Percentiles rank a stretch among this genome's conserved stretches.
Conservation (phyloP, 2,797 vertebrate species). For the Podargus strigoides region DNA sequence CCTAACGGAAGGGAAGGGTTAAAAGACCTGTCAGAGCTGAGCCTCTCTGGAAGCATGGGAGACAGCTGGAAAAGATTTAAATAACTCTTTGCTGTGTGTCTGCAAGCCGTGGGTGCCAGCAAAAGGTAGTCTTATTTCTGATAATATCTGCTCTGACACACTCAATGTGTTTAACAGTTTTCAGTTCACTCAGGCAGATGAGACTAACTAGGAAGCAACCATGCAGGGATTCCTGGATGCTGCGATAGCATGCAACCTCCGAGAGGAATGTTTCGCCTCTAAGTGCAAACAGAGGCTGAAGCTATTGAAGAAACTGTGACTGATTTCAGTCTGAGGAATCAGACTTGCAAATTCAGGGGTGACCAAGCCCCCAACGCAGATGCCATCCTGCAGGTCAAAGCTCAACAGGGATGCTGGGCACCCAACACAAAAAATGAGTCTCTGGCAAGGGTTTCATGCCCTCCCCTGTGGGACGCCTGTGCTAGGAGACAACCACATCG, state of each 20-base stretch:
- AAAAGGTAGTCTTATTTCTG: slow-evolving; percentile 42
- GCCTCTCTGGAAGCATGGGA: background rate
- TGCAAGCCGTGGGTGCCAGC: slow-evolving; percentile 22
- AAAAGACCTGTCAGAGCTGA: slow-evolving; percentile 19
- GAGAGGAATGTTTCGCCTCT: background rate
- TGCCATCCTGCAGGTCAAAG: background rate
- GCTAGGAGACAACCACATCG: accelerated
- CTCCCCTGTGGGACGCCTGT: background rate
- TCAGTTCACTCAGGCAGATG: slow-evolving; percentile 50
- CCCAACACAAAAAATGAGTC: background rate
- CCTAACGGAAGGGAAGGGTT: background rate
- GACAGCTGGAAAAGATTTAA: slow-evolving; percentile 40
- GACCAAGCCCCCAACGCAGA: accelerated
- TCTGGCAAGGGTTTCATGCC: background rate
- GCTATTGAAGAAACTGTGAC: background rate
- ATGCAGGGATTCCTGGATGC: slow-evolving; percentile 14
- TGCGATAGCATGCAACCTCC: background rate
- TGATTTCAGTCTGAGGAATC: background rate
- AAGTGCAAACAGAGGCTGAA: background rate
- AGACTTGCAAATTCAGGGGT: background rate
- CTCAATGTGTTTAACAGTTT: slow-evolving; percentile 56
- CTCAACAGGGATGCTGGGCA: background rate
- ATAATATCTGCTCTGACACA: slow-evolving; percentile 60
- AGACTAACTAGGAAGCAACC: slow-evolving; percentile 28
- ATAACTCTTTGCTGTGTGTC: slow-evolving; percentile 16